phyloP scores from a whole-genome alignment of 2,797 vertebrate genomes.

The Lemur catta region DNA sequence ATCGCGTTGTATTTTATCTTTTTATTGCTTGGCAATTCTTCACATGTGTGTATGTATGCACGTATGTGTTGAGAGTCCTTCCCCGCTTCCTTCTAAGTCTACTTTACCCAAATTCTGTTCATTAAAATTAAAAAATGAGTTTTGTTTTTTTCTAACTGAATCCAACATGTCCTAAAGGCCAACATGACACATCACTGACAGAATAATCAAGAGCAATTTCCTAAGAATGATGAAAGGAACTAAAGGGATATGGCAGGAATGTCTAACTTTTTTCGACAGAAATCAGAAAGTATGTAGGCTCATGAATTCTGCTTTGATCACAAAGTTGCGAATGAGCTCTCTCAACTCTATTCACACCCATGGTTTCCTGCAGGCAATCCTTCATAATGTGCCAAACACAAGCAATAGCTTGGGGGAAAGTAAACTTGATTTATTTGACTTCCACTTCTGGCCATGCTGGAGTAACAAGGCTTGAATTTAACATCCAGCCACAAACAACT shows the following conservation, averaged over 20 bases:
- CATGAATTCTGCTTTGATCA: neutral
- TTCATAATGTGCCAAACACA: neutral
- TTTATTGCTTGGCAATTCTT: neutral
- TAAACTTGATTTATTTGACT: neutral
- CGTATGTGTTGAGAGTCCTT: neutral
- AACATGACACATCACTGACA: neutral
- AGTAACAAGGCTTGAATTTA: neutral
- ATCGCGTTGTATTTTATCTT: neutral
- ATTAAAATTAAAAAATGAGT: neutral
- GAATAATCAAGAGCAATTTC: neutral
- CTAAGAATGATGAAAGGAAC: neutral
- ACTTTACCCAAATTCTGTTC: neutral
- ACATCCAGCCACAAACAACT: neutral
- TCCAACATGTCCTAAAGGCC: neutral
- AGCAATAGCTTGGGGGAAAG: neutral
- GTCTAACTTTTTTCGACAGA: neutral
- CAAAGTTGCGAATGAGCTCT: neutral
- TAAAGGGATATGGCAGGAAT: neutral
- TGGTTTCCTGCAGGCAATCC: neutral
- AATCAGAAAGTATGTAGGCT: neutral
- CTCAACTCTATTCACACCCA: neutral
- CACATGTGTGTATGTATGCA: neutral
- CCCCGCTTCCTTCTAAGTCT: neutral
- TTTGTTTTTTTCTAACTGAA: neutral
- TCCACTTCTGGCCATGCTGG: neutral